Evolutionary conservation across 2,113 vertebrate species (phyloP).

Genomic region (Thalassoma bifasciatum): DNA sequence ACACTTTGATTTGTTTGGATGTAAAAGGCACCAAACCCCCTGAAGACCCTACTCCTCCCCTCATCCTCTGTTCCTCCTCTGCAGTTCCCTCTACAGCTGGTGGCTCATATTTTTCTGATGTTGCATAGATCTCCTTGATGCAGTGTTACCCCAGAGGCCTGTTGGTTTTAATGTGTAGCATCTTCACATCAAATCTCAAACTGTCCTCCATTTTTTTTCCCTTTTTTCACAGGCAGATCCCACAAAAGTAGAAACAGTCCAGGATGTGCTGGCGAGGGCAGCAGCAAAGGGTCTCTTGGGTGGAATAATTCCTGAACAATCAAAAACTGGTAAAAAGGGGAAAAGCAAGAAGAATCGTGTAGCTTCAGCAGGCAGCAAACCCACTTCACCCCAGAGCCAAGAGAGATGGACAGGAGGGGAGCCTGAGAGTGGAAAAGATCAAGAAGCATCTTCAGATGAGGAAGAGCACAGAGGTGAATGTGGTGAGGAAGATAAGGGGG

Average conservation of each 20-base stretch:
- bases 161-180: constrained; percentile 43
- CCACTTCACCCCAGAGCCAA: constrained; percentile 14
- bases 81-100: constrained; percentile 19
- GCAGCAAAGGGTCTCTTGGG: constrained; percentile 81
- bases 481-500: constrained; percentile 8
- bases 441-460: not conserved
- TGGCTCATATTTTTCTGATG: constrained; percentile 1
- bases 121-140: constrained; percentile 21
- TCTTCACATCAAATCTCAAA: constrained; percentile 39
- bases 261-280: constrained; percentile 77
- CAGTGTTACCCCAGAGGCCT: constrained; percentile 29
- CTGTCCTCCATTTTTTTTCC: constrained; percentile 19
- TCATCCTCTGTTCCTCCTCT: constrained; percentile 1
- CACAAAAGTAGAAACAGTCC: constrained; percentile 73
- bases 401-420: constrained; percentile 16
- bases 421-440: constrained; percentile 1
- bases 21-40: constrained; percentile 20
- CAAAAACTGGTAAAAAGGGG: constrained; percentile 60
- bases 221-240: constrained; percentile 66
- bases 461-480: constrained; percentile 36
- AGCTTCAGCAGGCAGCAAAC: constrained; percentile 36
- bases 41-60: not conserved
- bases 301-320: constrained; percentile 70
- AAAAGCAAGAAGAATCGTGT: constrained; percentile 55
- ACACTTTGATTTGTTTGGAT: constrained; percentile 8